Percentiles rank a stretch among this genome's conserved stretches.
These are phyloP conservation scores for Sesia bembeciformis DNA, from an alignment of 2,888 invertebrate species.

Conservation along the genomic window DNA sequence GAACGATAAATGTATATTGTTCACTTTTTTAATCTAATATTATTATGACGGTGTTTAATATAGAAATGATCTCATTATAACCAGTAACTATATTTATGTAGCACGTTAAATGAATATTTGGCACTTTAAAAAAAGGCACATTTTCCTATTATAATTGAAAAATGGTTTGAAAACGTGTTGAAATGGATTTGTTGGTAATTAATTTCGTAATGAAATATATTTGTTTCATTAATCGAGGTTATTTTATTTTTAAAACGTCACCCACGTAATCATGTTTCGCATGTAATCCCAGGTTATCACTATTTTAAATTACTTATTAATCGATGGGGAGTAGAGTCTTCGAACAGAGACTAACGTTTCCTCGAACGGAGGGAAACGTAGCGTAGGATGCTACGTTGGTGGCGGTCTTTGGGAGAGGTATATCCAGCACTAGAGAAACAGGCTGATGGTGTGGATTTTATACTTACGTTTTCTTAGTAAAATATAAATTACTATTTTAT, in stretches of 20 bases:
- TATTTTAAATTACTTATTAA: too few relatives aligned
- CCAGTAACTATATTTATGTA: conserved; percentile 48
- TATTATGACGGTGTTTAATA: conserved; percentile 18
- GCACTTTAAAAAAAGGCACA: conserved; percentile 72
- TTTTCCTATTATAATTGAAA: conserved; percentile 70
- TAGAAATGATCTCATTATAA: conserved; percentile 56
- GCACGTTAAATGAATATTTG: conserved; percentile 67
- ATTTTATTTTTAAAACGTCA: conserved; percentile 36
- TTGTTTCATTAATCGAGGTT: conserved; percentile 65
- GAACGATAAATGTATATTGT: background rate
- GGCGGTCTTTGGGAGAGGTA: too few relatives aligned
- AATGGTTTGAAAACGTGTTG: conserved; percentile 72
- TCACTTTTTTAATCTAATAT: conserved; percentile 10
- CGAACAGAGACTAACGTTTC: too few relatives aligned
- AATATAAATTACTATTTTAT: too few relatives aligned
- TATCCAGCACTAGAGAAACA: too few relatives aligned
- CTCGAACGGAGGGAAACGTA: too few relatives aligned
- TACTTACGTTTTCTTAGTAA: too few relatives aligned
- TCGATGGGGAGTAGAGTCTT: too few relatives aligned
- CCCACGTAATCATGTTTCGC: background rate
- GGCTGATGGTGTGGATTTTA: too few relatives aligned
- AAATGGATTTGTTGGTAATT: conserved; percentile 76
- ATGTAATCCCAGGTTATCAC: too few relatives aligned
- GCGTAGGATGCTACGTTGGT: too few relatives aligned
- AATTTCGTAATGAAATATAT: conserved; percentile 75